Conservation (phyloP, 1,140 invertebrate species). For the Drosophila paulistorum region DNA sequence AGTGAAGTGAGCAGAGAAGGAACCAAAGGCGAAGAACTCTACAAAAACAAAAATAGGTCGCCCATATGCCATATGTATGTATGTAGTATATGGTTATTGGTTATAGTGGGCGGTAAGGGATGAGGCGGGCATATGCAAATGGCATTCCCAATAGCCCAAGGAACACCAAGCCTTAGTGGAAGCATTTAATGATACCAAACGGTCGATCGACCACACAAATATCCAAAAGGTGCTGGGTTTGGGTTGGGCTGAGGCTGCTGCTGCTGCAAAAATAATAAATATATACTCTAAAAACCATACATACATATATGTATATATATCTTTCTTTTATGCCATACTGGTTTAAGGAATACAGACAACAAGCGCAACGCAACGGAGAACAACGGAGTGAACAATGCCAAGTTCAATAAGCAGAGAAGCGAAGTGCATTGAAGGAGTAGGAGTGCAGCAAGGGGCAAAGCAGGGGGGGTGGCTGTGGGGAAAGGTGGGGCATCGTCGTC, state of each 20-base stretch:
- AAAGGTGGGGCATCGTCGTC: background rate
- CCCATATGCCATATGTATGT: background rate
- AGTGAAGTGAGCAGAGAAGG: slow-evolving; percentile 42
- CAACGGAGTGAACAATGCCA: slow-evolving; percentile 68
- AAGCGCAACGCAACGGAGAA: slow-evolving; percentile 20
- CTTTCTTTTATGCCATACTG: slow-evolving; percentile 68
- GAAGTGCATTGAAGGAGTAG: slow-evolving; percentile 36
- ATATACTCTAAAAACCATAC: slow-evolving; percentile 28
- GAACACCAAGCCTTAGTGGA: slow-evolving; percentile 4
- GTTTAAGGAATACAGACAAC: slow-evolving; percentile 71
- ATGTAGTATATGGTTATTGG: background rate
- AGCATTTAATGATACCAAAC: background rate
- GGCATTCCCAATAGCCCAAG: slow-evolving; percentile 3
- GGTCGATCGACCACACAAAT: background rate
- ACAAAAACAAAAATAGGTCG: slow-evolving; percentile 1
- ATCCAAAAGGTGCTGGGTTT: slow-evolving; percentile 9
- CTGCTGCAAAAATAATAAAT: slow-evolving; percentile 9
- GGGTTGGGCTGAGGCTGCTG: slow-evolving; percentile 13
- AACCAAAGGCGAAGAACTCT: slow-evolving; percentile 48
- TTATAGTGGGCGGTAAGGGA: background rate
- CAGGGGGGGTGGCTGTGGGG: background rate
- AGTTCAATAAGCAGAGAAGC: slow-evolving; percentile 57
- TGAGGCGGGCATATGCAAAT: background rate
- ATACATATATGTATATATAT: slow-evolving; percentile 34
- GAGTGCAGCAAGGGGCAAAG: no score